Evolutionary conservation across 2,113 vertebrate species (phyloP).

Genomic region (Mesembrinibis cayennensis): DNA sequence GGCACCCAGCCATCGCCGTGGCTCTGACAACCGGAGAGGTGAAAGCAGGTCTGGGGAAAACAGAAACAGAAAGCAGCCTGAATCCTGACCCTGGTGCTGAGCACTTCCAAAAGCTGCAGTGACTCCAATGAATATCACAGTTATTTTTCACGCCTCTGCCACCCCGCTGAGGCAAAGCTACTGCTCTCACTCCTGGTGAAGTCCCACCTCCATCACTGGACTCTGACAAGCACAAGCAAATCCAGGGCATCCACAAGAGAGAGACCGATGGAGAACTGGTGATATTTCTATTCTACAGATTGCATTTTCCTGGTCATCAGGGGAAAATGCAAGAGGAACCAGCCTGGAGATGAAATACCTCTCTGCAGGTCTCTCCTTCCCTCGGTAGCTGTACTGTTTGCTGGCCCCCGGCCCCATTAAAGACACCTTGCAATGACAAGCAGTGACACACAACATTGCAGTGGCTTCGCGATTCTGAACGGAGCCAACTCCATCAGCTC

Average conservation of each 20-base stretch:
- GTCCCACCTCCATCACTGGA: neutral
- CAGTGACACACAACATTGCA: neutral
- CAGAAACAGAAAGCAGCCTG: neutral
- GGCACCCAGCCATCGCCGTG: neutral
- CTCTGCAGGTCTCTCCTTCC: neutral
- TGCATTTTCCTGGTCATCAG: neutral
- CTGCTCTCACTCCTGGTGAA: neutral
- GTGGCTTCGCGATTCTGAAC: neutral
- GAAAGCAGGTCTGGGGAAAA: neutral
- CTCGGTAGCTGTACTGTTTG: neutral
- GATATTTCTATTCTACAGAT: neutral
- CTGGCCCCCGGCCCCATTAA: neutral
- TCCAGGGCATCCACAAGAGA: neutral
- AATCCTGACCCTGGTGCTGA: neutral
- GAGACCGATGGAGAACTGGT: neutral
- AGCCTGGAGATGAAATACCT: neutral
- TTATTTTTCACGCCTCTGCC: neutral
- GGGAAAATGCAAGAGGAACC: neutral
- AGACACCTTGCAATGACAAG: neutral
- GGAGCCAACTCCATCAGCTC: neutral
- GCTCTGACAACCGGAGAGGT: neutral
- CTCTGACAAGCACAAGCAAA: neutral
- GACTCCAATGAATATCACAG: neutral
- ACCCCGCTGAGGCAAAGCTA: neutral
- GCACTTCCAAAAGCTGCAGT: neutral